Conservation (phyloP, 1,140 invertebrate species). For the Acromyrmex echinatior region DNA sequence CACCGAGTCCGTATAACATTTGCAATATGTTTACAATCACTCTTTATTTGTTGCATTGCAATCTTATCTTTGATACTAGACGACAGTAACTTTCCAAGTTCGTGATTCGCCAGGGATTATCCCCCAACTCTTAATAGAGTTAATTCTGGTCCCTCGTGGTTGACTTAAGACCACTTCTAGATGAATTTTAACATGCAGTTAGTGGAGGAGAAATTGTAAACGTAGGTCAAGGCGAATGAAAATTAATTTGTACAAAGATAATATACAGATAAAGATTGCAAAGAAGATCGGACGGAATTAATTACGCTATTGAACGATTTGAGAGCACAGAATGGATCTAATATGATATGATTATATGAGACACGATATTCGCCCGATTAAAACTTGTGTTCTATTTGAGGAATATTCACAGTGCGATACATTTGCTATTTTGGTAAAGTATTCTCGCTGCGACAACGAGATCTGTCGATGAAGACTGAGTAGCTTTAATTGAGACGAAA, state of each 20-base stretch:
- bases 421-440: constrained; percentile 8
- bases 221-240: constrained; percentile 35
- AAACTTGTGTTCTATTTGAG: not conserved
- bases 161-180: constrained; percentile 21
- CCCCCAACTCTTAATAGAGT: constrained; percentile 40
- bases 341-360: not conserved
- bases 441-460: not conserved
- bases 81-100: constrained; percentile 24
- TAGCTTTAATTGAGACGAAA: not conserved
- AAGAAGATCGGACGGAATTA: not conserved
- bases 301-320: not conserved
- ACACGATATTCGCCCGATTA: not conserved
- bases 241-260: constrained; percentile 5
- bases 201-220: not conserved
- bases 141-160: constrained; percentile 34
- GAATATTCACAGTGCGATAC: not conserved
- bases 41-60: constrained; percentile 5
- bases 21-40: not conserved
- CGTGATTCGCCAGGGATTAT: constrained; percentile 13
- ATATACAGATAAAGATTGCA: not conserved
- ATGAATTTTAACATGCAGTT: constrained; percentile 42
- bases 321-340: not conserved
- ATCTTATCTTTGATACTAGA: constrained; percentile 9
- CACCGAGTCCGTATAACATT: not conserved
- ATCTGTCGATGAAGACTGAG: not conserved